Evolutionary conservation across 2,113 vertebrate species (phyloP), one percentile per base, ranked within the genome.

Genomic region (Hypanus sabinus): DNA sequence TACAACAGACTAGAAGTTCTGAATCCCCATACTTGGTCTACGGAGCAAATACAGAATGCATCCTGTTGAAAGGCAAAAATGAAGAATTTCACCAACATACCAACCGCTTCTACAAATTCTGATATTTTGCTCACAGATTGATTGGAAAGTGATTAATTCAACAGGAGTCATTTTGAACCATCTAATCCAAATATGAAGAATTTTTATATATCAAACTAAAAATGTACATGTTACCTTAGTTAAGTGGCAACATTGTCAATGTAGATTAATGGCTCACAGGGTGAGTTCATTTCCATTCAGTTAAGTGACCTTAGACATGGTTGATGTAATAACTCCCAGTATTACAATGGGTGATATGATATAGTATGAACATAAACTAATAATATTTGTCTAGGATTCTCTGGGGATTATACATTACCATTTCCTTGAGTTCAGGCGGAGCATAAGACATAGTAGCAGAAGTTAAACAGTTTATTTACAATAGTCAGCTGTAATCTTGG

Each of bases 391-490:
- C 30, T 20, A 90, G 57, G 7, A 30, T 65, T 90, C 85, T 65
- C 60, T 65, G 60, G 60, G 85, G 85, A 73, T 93, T 93, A 73
- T 73, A 73, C 12, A 73, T 75, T 73, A 92, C 24, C 70, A 22
- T 55, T 93, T 93, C 91, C 33, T 68, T 55, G 30, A 20, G 38
- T 75, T 73, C 70, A 93, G 90, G 65, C 22, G 14, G 36, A 92
- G 36, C 90, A 68, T 27, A 73, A 93, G 68, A 24, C 68, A 75
- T 65, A 90, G 85, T 90, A 90, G 85, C 91, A 93, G 91, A 93
- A 93, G 73, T 93, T 46, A 55, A 46, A 30, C 68, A 46, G 91
- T 90, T 90, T 90, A 65, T 90, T 90, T 90, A 68, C 60, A 65
- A 90, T 65, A 90, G 85, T 33, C 60, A 90, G 30, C 60, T 65